These are phyloP conservation scores for Pyrrhosoma nymphula DNA, from an alignment of 2,888 invertebrate species.

Conservation along the genomic window DNA sequence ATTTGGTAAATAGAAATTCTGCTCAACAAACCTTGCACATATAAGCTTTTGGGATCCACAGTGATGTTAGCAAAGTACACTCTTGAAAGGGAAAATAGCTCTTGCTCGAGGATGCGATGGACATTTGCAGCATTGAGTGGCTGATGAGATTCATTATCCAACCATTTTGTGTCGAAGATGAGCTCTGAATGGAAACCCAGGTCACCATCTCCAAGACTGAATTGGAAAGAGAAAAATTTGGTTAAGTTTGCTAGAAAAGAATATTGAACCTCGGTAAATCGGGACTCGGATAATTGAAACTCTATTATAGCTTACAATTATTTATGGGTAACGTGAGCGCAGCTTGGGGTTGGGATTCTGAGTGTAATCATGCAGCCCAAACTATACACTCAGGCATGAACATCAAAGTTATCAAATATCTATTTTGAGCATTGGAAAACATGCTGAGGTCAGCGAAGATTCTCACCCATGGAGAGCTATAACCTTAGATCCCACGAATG, in stretches of 20 bases:
- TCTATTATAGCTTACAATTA: neutral
- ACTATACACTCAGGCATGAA: no score
- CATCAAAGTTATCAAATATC: no score
- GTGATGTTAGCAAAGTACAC: constrained; percentile 49
- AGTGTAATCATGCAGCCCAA: no score
- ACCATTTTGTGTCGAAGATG: constrained; percentile 43
- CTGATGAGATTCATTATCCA: constrained; percentile 16
- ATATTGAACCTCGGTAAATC: neutral
- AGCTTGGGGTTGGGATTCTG: no score
- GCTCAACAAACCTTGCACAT: constrained; percentile 39
- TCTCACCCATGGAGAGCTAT: constrained; percentile 60
- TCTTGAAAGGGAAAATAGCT: constrained; percentile 26
- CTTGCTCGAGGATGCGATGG: constrained; percentile 4
- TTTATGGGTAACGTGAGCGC: no score
- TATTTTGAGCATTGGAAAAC: no score
- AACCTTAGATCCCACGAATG: constrained; percentile 51
- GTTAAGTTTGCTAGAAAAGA: neutral
- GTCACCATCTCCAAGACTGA: constrained; percentile 44
- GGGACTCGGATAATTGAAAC: no score
- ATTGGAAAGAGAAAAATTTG: neutral
- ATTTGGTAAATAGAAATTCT: neutral
- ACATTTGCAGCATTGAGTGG: constrained; percentile 6
- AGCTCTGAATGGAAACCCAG: constrained; percentile 46
- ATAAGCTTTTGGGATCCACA: constrained; percentile 55
- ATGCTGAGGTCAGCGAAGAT: neutral